phyloP scores from a whole-genome alignment of 1,140 invertebrate genomes.

The Sitodiplosis mosellana region DNA sequence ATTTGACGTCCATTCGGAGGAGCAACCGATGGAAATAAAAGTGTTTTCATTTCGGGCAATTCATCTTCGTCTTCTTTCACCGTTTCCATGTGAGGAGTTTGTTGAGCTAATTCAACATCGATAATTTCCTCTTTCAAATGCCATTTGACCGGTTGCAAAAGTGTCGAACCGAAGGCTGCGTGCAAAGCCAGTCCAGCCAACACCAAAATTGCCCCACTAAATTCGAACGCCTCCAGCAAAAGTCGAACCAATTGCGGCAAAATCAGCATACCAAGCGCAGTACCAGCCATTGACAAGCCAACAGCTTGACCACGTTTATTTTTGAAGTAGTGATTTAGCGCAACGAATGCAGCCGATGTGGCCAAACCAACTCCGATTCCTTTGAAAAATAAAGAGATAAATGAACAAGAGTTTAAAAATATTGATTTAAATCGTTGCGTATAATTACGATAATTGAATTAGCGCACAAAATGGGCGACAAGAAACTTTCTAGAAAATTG shows the following conservation, averaged over 20 bases:
- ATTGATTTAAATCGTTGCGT: too few relatives aligned
- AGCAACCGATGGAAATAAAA: slow-evolving; percentile 11
- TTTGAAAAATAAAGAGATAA: slow-evolving; percentile 19
- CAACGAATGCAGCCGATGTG: slow-evolving; percentile 49
- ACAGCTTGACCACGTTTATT: slow-evolving; percentile 56
- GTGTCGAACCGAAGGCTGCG: slow-evolving; percentile 39
- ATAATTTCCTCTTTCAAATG: slow-evolving; percentile 38
- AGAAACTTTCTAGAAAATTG: too few relatives aligned
- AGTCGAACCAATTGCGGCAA: slow-evolving; percentile 50
- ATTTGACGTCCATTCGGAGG: slow-evolving; percentile 18
- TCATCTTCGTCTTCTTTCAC: slow-evolving; percentile 23
- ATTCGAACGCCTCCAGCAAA: slow-evolving; percentile 36
- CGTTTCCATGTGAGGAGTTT: slow-evolving; percentile 10
- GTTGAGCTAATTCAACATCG: slow-evolving; percentile 33
- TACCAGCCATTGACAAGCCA: slow-evolving; percentile 54
- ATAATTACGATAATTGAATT: too few relatives aligned
- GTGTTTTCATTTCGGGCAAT: slow-evolving; percentile 22
- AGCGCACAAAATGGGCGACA: too few relatives aligned
- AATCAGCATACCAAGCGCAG: slow-evolving; percentile 51
- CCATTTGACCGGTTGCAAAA: slow-evolving; percentile 46
- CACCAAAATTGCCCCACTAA: slow-evolving; percentile 43
- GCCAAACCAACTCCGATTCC: slow-evolving; percentile 51
- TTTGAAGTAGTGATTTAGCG: slow-evolving; percentile 52
- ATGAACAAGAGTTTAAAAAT: not conserved
- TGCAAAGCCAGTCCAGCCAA: slow-evolving; percentile 45